Evolutionary conservation across 2,888 invertebrate species (phyloP).

Genomic region (Meganola albula): DNA sequence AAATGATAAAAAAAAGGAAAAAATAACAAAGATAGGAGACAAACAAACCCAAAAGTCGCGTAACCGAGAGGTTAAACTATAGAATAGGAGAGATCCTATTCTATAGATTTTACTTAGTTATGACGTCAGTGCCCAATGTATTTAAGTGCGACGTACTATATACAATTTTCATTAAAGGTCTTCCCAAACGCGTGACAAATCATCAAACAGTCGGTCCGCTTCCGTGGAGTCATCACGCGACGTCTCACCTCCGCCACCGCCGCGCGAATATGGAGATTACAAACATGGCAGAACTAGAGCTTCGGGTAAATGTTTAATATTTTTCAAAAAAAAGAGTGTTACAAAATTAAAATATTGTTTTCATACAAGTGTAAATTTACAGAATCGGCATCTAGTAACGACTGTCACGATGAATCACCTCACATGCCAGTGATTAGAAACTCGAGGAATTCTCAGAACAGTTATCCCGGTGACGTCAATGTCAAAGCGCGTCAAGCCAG

Average conservation of each 20-base stretch:
- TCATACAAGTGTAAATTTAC: too few species aligned
- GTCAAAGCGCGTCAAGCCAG: constrained; percentile 68
- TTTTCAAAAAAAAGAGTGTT: too few species aligned
- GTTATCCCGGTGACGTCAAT: constrained; percentile 58
- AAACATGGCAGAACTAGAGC: constrained; percentile 50
- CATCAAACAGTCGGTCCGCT: constrained; percentile 76
- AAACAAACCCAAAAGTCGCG: too few species aligned
- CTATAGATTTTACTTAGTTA: too few species aligned
- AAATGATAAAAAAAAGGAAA: too few species aligned
- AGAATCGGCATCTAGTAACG: constrained; percentile 69
- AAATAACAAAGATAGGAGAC: too few species aligned
- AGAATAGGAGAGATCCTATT: too few species aligned
- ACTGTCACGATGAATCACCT: constrained; percentile 60
- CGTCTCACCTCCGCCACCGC: constrained; percentile 50
- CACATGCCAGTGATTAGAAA: constrained; percentile 67
- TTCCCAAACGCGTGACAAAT: constrained; percentile 82
- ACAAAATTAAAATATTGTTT: too few species aligned
- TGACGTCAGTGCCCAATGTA: too few species aligned
- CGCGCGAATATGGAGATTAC: constrained; percentile 60
- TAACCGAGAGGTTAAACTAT: too few species aligned
- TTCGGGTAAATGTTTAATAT: constrained; percentile 45
- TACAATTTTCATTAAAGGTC: constrained; percentile 43
- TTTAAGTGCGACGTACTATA: background rate
- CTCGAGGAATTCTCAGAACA: constrained; percentile 47
- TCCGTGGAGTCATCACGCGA: constrained; percentile 71